Evolutionary conservation across 2,797 vertebrate genomes (phyloP).

Genomic region (Myotis pilosus): DNA sequence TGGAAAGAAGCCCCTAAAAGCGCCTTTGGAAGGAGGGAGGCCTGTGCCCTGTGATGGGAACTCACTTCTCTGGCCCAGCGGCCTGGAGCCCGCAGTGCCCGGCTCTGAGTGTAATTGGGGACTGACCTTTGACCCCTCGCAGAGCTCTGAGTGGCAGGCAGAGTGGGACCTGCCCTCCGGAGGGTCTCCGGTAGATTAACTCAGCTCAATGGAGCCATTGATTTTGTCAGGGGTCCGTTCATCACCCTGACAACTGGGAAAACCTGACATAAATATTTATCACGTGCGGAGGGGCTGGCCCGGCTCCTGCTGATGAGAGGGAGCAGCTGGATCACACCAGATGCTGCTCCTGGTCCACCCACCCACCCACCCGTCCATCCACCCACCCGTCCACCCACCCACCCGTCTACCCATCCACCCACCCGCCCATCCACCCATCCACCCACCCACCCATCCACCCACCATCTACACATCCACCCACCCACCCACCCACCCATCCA

Average conservation of each 20-base stretch:
- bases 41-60: rapidly evolving
- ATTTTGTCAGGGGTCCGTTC: constrained; percentile 71
- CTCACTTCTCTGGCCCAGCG: rapidly evolving
- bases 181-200: constrained; percentile 72
- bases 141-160: background rate
- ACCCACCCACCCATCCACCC: too few relatives aligned
- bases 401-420: rapidly evolving
- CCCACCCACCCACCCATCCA: too few relatives aligned
- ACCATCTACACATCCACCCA: too few relatives aligned
- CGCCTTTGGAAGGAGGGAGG: rapidly evolving
- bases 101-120: rapidly evolving
- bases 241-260: constrained; percentile 55
- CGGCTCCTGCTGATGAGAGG: background rate
- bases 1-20: background rate
- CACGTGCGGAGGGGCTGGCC: background rate
- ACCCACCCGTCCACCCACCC: background rate
- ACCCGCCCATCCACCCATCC: rapidly evolving
- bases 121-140: background rate
- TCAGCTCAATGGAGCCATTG: constrained; percentile 53
- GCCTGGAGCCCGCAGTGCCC: rapidly evolving
- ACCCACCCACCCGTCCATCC: too few relatives aligned
- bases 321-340: rapidly evolving
- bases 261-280: constrained; percentile 69
- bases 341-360: too few relatives aligned
- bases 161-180: background rate